A percentile compares a stretch with the other conserved stretches of the same genome.
These are phyloP conservation scores for Bubo blakistoni DNA, from an alignment of 2,113 vertebrate genomes.

Conservation along the genomic window DNA sequence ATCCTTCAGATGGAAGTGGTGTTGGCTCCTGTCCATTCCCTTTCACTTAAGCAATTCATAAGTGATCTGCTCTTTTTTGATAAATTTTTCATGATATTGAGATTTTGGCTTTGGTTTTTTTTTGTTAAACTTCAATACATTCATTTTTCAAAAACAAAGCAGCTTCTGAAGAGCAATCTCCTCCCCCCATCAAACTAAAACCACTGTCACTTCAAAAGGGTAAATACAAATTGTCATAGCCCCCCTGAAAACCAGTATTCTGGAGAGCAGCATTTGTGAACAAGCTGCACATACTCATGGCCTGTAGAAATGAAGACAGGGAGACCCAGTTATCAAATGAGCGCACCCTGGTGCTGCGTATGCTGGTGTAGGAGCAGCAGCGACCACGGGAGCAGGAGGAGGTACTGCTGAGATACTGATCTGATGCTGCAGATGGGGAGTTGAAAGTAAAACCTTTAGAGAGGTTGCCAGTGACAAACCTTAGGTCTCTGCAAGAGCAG, in stretches of 20 bases:
- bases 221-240: accelerated
- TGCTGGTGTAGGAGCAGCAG: not conserved
- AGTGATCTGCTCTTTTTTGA: not conserved
- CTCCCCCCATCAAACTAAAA: not conserved
- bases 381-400: not conserved
- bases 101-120: not conserved
- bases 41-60: not conserved
- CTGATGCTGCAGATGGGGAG: not conserved
- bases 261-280: not conserved
- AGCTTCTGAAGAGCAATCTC: not conserved
- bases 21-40: not conserved
- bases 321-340: not conserved
- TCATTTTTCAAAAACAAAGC: not conserved
- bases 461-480: not conserved
- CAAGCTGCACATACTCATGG: accelerated
- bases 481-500: not conserved
- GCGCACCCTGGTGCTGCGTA: accelerated
- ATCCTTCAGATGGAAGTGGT: not conserved
- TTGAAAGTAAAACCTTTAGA: not conserved
- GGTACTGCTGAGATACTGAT: not conserved
- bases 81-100: not conserved
- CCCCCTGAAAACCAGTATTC: not conserved
- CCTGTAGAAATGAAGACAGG: not conserved
- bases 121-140: not conserved
- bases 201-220: not conserved